Percentiles rank a stretch among this genome's conserved stretches.
Evolutionary conservation across 2,113 vertebrate species (phyloP).

Genomic region (Phylloscopus trochiloides): DNA sequence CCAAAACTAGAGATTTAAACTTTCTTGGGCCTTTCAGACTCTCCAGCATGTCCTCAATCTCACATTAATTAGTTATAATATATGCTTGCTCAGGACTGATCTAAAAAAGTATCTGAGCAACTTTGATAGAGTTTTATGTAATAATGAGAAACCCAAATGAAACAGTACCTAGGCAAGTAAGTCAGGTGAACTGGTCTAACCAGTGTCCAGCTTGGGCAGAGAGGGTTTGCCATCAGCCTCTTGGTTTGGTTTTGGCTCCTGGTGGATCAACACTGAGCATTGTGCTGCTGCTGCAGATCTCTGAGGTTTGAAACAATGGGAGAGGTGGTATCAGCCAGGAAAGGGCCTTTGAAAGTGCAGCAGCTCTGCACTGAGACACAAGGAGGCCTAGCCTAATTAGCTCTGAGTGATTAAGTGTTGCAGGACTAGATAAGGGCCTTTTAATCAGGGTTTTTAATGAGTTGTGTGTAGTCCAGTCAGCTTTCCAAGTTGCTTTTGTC

Average conservation of each 20-base stretch:
- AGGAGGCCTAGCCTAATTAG: background rate
- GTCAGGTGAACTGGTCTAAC: background rate
- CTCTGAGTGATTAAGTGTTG: background rate
- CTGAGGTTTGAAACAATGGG: rapidly evolving
- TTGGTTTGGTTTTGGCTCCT: background rate
- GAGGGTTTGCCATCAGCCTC: background rate
- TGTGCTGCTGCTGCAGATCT: background rate
- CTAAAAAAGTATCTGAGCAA: background rate
- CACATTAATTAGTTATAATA: background rate
- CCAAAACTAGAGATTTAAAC: background rate
- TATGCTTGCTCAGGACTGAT: background rate
- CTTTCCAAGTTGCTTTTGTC: background rate
- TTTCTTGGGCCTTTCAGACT: background rate
- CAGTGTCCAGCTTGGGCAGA: background rate
- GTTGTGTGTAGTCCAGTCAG: background rate
- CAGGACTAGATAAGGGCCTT: background rate
- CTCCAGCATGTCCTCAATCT: background rate
- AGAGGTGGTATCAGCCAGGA: background rate
- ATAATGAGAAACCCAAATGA: background rate
- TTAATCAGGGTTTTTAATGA: background rate
- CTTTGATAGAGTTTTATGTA: background rate
- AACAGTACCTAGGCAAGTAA: background rate
- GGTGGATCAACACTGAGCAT: background rate
- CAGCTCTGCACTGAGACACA: background rate
- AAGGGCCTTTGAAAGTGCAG: background rate